Evolutionary conservation across 1,140 invertebrate species (phyloP), one percentile per base, ranked within the genome.

Genomic region (Gryllus bimaculatus): DNA sequence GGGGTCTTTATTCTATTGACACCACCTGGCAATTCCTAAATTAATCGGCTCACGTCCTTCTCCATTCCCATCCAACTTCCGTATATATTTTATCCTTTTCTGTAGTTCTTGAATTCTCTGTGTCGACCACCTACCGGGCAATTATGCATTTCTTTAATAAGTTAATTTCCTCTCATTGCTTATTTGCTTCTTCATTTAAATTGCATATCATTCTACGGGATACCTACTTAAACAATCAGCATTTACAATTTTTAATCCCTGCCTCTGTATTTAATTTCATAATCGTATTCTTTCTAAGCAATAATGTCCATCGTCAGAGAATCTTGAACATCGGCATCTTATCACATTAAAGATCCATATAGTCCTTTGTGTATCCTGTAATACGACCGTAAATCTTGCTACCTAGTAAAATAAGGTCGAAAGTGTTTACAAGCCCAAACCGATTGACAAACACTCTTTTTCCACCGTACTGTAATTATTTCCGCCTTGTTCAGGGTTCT

Each of bases 361-460:
- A 80, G 47, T 12, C 48, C 18, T 48, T 75, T 77, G 48, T 49
- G 84, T 78, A 85, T 84, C 7, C 81, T 83, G 8, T n/a, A n/a
- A n/a, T n/a, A 81, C 39, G 18, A 84, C 82, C 73, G 78, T 82
- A 48, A 86, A 86, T 81, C 82, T 82, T 48, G n/a, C 77, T 75
- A 47, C 84, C 84, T 73, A 82, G 83, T n/a, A n/a, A 85, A 49
- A 81, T 86, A 86, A 54, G 83, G 83, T 21, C 84, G 74, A 47
- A 76, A 80, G 47, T 78, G 73, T 78, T 80, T 80, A 20, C 20
- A 21, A 47, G 48, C 49, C 76, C 76, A 80, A 47, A 80, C n/a
- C 80, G 15, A 84, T 83, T 13, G 82, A 84, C 49, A 85, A 73
- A 7, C 84, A 77, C 82, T 85, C 83, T 73, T 83, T 82, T 81